Base-by-base conservation (phyloP, 2,797 vertebrate genomes). In the Malurus splendens region DNA sequence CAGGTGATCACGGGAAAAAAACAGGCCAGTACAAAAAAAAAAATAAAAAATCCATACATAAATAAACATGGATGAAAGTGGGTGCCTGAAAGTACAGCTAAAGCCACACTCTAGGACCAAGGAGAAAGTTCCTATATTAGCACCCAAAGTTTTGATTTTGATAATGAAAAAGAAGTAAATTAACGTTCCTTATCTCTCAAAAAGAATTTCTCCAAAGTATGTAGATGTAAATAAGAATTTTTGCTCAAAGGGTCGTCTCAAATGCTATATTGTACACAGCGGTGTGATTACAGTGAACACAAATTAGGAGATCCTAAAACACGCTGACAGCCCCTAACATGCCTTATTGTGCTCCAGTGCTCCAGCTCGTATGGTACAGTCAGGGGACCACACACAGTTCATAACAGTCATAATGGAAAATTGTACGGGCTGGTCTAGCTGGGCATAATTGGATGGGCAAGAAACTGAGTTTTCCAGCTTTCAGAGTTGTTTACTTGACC, bases 381-480 rank as follows among this genome's bases (percentile, higher is more conserved):
- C 87, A 75, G 88, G 87, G 90, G 96, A 96, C 97, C 96, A 97
- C 97, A 96, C 97, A 96, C 94, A 93, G 94, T 42, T 89, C 85
- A 54, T 90, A 93, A 96, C 72, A 93, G 81, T 94, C 90, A 94
- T 96, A 93, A 95, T 96, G 91, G 96, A 96, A 97, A 96, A 96
- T 87, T 93, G 89, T 88, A 95, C 72, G 3, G 88, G 89, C 96
- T 90, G 91, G 61, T 85, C 91, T 82, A 94, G 95, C 95, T 95
- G 95, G 96, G 90, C 95, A 94, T 96, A 96, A 95, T 94, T 95
- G 92, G 95, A 96, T 95, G 93, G 93, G 88, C 92, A 94, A 95
- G 93, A 96, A 95, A 96, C 92, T 82, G 94, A 96, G 93, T 96
- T 94, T 94, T 95, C 77, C 92, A 95, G 89, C 89, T 84, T 94